These are phyloP conservation scores for Agriopis aurantiaria DNA, from an alignment of 2,888 invertebrate genomes.

Conservation along the genomic window DNA sequence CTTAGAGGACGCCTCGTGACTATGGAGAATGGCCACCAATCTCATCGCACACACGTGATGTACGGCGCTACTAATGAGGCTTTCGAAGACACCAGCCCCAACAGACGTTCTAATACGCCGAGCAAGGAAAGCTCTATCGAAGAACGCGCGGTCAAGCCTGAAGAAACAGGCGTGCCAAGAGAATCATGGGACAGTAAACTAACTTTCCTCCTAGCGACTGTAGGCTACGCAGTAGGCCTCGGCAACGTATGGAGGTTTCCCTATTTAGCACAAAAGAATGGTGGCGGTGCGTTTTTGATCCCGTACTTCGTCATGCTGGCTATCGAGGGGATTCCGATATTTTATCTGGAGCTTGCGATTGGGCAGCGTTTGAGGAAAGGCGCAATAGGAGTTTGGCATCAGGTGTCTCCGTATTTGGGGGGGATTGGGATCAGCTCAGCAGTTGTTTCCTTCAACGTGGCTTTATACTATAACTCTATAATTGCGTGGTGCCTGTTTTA, in stretches of 20 bases:
- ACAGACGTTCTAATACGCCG: conserved; percentile 74
- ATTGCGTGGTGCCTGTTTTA: conserved; percentile 99
- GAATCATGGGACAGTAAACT: conserved; percentile 98
- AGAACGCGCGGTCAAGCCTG: conserved; percentile 88
- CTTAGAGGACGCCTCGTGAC: conserved; percentile 92
- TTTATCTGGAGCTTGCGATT: conserved; percentile 97
- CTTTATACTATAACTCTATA: conserved; percentile 98
- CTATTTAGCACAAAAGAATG: conserved; percentile 97
- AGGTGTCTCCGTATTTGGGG: conserved; percentile 94
- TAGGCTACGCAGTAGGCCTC: conserved; percentile 97
- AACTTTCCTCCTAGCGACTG: conserved; percentile 96
- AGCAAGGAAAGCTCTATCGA: conserved; percentile 89
- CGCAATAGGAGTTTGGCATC: conserved; percentile 98
- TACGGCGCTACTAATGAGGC: conserved; percentile 96
- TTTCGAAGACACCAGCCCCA: conserved; percentile 87
- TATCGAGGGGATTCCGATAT: conserved; percentile 97
- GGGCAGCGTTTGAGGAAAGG: conserved; percentile 97
- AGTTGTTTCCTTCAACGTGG: conserved; percentile 98
- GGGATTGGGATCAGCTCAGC: conserved; percentile 98
- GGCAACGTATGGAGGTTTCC: conserved; percentile 99
- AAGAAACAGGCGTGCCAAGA: conserved; percentile 91
- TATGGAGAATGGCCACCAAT: conserved; percentile 88
- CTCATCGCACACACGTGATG: conserved; percentile 83
- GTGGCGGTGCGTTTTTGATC: conserved; percentile 98
- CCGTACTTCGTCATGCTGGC: conserved; percentile 98